Evolutionary conservation across 2,797 vertebrate species (phyloP), one percentile per base, ranked within the genome.

Genomic region (Alauda arvensis): DNA sequence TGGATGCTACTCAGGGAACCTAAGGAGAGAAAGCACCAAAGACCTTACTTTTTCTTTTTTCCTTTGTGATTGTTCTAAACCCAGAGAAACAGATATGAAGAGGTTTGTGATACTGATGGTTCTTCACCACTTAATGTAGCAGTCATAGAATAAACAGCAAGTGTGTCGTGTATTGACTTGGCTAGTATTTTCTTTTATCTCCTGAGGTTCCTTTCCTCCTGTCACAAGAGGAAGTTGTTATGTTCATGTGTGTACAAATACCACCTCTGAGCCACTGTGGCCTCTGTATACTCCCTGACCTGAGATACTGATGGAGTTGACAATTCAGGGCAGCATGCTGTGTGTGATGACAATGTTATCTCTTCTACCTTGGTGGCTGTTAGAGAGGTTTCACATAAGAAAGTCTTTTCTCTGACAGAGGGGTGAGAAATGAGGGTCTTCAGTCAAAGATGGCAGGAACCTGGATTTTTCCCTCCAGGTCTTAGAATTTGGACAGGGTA

Each of bases 311-410:
- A 56, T 39, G 25, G 10, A 68, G 3, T 4, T 82, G 48, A 40
- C 39, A 46, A 18, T 45, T 53, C 53, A 70, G 29, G 60, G 42
- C 23, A 62, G 33, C 1, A 6, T 55, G 2, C 1, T 3, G 10
- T 43, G 31, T 67, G 33, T 59, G 42, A 20, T 33, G 18, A 42
- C 5, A 63, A 46, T 48, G 2, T 70, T 43, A 2, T 17, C 14
- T 65, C 11, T 77, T 59, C 40, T 40, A 21, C 12, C 26, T 28
- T 3, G 8, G 20, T 59, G 21, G 10, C 61, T 87, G 55, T 60
- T 63, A 42, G 9, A 48, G 45, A 45, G 7, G 2, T 26, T 69
- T 84, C 0, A 0, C 0, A 0, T 55, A 20, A 83, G 24, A 81
- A 70, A 66, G 8, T 4, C 1, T 43, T 57, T 84, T 67, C 24